Conservation (phyloP, 2,797 vertebrate species). For the Parauchenoglanis ngamensis region DNA sequence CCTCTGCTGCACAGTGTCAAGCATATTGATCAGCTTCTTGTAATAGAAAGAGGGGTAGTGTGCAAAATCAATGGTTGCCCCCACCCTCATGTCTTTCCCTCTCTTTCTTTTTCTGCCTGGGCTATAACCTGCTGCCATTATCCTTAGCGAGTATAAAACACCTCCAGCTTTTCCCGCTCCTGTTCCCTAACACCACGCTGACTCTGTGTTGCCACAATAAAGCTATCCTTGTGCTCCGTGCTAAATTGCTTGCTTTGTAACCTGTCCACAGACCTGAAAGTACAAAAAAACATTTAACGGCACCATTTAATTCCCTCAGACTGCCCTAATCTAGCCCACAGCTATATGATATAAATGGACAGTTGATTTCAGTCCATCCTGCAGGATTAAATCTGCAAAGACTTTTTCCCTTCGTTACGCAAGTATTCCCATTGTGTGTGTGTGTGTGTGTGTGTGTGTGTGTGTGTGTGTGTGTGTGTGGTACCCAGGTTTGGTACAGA, state of each 20-base stretch:
- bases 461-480: background rate
- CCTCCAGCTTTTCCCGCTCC: slow-evolving; percentile 38
- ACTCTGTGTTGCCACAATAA: slow-evolving; percentile 37
- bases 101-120: slow-evolving; percentile 16
- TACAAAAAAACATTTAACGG: slow-evolving; percentile 16
- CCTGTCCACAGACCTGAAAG: slow-evolving; percentile 44
- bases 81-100: slow-evolving; percentile 57
- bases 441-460: slow-evolving; percentile 45
- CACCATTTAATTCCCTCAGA: background rate
- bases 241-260: slow-evolving; percentile 24
- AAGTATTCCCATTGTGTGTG: slow-evolving; percentile 27
- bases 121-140: slow-evolving; percentile 65
- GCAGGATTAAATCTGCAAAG: slow-evolving; percentile 7
- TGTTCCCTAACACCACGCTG: slow-evolving; percentile 32
- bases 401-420: slow-evolving; percentile 39
- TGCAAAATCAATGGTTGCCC: slow-evolving; percentile 79
- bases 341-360: slow-evolving; percentile 43
- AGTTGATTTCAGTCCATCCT: slow-evolving; percentile 55
- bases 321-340: slow-evolving; percentile 1
- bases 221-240: slow-evolving; percentile 14
- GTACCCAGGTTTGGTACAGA: slow-evolving; percentile 60
- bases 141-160: slow-evolving; percentile 72
- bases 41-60: slow-evolving; percentile 76
- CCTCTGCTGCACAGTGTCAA: slow-evolving; percentile 56
- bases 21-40: slow-evolving; percentile 75